These are phyloP conservation scores for Pollimyrus isidori DNA, from an alignment of 2,113 vertebrate species.

Conservation along the genomic window DNA sequence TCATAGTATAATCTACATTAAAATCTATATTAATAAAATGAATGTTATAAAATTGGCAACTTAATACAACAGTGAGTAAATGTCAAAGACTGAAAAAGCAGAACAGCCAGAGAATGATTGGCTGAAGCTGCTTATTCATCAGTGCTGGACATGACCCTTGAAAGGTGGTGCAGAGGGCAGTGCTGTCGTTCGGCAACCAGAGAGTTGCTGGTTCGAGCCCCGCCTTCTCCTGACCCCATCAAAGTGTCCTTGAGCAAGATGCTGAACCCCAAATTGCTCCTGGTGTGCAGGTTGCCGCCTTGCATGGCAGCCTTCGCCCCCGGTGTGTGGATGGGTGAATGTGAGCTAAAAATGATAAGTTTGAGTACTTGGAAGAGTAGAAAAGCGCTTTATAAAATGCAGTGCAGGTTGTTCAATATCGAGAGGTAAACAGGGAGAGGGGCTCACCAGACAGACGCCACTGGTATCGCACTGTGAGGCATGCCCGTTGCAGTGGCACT, in stretches of 20 bases:
- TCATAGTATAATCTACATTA: neutral
- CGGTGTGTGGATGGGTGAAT: too few relatives aligned
- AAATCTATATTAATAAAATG: neutral
- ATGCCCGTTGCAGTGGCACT: constrained; percentile 81
- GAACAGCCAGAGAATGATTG: neutral
- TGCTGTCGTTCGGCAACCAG: too few relatives aligned
- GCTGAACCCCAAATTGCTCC: too few relatives aligned
- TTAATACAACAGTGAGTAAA: neutral
- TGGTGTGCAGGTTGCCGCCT: too few relatives aligned
- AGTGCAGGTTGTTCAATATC: neutral
- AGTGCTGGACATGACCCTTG: neutral
- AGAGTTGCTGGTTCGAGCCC: too few relatives aligned
- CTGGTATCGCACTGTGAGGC: constrained; percentile 68
- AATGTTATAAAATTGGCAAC: neutral
- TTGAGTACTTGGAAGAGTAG: too few relatives aligned
- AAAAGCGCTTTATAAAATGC: too few relatives aligned
- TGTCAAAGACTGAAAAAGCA: neutral
- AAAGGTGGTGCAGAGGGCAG: too few relatives aligned
- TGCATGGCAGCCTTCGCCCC: too few relatives aligned
- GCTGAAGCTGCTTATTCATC: neutral
- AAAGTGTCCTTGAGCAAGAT: too few relatives aligned
- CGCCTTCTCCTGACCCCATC: too few relatives aligned
- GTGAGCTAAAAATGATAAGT: too few relatives aligned
- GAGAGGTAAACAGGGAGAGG: neutral
- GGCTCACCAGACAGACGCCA: constrained; percentile 77